Evolutionary conservation across 2,888 invertebrate genomes (phyloP), one percentile per base, ranked within the genome.

Genomic region (Marronus borbonicus): DNA sequence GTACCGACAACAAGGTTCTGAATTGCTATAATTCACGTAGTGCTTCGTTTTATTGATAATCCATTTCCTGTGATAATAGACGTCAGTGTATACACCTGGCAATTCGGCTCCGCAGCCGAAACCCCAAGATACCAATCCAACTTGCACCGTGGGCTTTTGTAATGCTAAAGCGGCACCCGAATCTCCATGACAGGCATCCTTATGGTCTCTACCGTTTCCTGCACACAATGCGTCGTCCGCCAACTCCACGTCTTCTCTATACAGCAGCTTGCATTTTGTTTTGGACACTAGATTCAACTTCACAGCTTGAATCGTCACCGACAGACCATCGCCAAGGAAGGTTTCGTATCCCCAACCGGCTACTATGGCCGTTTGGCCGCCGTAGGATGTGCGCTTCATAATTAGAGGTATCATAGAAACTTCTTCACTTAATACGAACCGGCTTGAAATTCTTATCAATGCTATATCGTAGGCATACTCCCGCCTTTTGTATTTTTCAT

Each of bases 181-280:
- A 72, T 72, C 72, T 3, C 72, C 72, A 10, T 60, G 58, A 20
- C 72, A 72, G 2, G 72, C 58, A 60, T 72, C 58, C n/a, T 20
- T 72, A 1, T 17, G 12, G 0, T 39, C 58, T 0, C 20, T 17
- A 5, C 14, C 20, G n/a, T n/a, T 28, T 1, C 58, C 39, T 7
- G 72, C 72, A 17, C 72, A 72, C n/a, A 44, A 24, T n/a, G 14
- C 28, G 39, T 60, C 58, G 5, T 31, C 5, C 0, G 31, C 10
- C 4, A 14, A 14, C 17, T 44, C 5, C 10, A n/a, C 36, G 0
- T 31, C 55, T 2, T 12, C 36, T 12, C 2, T 8, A n/a, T 24
- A 72, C 5, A 72, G 58, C 14, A 12, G 2, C 4, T 12, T 7
- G 31, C 72, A 72, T 39, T 44, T 20, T 10, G 3, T 1, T 8